A percentile compares a stretch with the other conserved stretches of the same genome.
These are phyloP conservation scores for Sander vitreus DNA, from an alignment of 2,113 vertebrate species.

Conservation along the genomic window DNA sequence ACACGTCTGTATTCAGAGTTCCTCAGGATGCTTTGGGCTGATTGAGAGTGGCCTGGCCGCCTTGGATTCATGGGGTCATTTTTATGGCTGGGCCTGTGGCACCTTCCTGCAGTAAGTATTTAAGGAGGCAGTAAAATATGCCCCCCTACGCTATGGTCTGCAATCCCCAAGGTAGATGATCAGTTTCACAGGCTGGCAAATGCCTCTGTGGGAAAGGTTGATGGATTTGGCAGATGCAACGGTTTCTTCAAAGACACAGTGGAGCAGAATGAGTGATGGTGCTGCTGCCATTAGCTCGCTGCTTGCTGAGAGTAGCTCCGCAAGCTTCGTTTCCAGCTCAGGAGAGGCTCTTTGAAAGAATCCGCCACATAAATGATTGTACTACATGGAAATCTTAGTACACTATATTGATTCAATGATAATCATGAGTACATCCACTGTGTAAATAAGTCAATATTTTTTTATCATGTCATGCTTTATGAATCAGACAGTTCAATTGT, in stretches of 20 bases:
- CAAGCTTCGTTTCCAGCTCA: slow-evolving; percentile 51
- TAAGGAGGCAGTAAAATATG: slow-evolving; percentile 80
- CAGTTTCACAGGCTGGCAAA: slow-evolving; percentile 80
- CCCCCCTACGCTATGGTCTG: slow-evolving; percentile 29
- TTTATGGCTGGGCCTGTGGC: slow-evolving; percentile 68
- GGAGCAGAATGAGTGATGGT: slow-evolving; percentile 68
- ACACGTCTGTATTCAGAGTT: slow-evolving; percentile 70
- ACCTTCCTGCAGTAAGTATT: slow-evolving; percentile 80
- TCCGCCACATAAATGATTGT: not conserved
- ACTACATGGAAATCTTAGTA: not conserved
- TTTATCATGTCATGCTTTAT: not conserved
- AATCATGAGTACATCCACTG: not conserved
- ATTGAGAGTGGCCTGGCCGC: slow-evolving; percentile 54
- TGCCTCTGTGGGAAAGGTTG: slow-evolving; percentile 73
- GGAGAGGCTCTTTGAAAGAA: slow-evolving; percentile 12
- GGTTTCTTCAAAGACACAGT: slow-evolving; percentile 76
- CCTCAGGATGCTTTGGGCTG: slow-evolving; percentile 68
- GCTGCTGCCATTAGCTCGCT: slow-evolving; percentile 61
- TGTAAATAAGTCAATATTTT: not conserved
- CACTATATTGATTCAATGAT: not conserved
- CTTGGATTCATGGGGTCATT: slow-evolving; percentile 64
- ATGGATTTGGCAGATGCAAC: slow-evolving; percentile 81
- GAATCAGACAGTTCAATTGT: no score
- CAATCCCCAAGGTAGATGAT: slow-evolving; percentile 80
- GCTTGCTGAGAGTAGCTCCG: slow-evolving; percentile 52